Conservation (phyloP, 2,888 invertebrate species). For the Sesamia inferens region DNA sequence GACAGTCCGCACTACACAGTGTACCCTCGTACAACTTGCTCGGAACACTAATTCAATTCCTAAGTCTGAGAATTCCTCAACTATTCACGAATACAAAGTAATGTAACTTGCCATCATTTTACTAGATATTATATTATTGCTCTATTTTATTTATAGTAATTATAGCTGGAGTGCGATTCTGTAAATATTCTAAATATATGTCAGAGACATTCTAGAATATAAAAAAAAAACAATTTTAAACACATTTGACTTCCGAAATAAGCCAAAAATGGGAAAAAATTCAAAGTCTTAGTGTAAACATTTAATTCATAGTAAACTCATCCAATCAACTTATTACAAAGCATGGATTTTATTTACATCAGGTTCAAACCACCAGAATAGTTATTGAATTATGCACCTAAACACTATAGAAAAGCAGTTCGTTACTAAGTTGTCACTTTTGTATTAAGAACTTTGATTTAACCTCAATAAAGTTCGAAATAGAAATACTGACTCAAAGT, state of each 20-base stretch:
- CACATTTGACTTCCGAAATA: constrained; percentile 27
- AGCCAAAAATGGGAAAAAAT: constrained; percentile 32
- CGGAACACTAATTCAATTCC: constrained; percentile 34
- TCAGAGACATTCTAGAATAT: too few species aligned
- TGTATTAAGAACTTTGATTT: too few species aligned
- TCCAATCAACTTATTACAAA: too few species aligned
- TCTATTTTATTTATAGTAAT: constrained; percentile 43
- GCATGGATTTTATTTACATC: too few species aligned
- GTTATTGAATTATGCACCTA: too few species aligned
- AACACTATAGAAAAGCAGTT: too few species aligned
- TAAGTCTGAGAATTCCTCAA: constrained; percentile 29
- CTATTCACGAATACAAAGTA: constrained; percentile 52
- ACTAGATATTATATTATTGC: constrained; percentile 35
- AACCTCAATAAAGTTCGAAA: too few species aligned
- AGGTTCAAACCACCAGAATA: too few species aligned
- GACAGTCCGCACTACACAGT: too few species aligned
- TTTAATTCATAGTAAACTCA: constrained; percentile 22
- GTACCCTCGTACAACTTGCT: constrained; percentile 19
- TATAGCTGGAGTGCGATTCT: constrained; percentile 52
- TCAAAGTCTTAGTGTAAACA: constrained; percentile 45
- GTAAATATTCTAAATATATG: constrained; percentile 37
- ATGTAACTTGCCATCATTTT: constrained; percentile 21
- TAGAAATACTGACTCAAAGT: too few species aligned
- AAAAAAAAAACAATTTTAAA: constrained; percentile 39
- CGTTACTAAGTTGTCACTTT: too few species aligned